phyloP scores from a whole-genome alignment of 2,113 vertebrate genomes.

The Recurvirostra avosetta region DNA sequence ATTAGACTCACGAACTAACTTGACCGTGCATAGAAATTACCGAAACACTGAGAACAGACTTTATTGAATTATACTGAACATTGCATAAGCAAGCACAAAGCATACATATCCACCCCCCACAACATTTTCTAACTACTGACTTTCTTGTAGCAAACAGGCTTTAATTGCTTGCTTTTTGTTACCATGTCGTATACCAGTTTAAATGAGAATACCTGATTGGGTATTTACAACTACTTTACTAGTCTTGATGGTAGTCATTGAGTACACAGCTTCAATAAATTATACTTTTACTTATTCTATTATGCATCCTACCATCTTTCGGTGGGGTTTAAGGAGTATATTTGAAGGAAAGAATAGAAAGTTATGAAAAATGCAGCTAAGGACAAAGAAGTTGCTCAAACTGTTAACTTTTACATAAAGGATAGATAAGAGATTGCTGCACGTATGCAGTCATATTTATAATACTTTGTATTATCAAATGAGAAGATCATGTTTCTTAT shows the following conservation, averaged over 20 bases:
- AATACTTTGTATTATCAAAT: background rate
- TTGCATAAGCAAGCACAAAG: background rate
- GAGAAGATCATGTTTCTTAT: background rate
- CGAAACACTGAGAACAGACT: background rate
- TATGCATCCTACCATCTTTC: background rate
- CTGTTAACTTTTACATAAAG: background rate
- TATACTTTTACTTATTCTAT: background rate
- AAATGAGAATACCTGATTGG: background rate
- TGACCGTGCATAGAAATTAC: background rate
- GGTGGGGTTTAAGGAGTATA: background rate
- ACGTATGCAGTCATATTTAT: background rate
- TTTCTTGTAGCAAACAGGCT: background rate
- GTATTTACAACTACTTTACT: background rate
- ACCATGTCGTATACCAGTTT: background rate
- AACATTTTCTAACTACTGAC: background rate
- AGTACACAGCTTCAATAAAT: background rate
- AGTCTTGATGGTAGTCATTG: background rate
- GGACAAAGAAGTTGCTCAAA: background rate
- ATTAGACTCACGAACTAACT: background rate
- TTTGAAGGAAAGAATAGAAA: background rate
- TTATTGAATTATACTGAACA: background rate
- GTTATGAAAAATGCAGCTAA: background rate
- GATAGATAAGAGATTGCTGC: background rate
- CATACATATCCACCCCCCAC: background rate
- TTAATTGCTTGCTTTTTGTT: background rate